Evolutionary conservation across 2,113 vertebrate genomes (phyloP).

Genomic region (Talpa occidentalis): DNA sequence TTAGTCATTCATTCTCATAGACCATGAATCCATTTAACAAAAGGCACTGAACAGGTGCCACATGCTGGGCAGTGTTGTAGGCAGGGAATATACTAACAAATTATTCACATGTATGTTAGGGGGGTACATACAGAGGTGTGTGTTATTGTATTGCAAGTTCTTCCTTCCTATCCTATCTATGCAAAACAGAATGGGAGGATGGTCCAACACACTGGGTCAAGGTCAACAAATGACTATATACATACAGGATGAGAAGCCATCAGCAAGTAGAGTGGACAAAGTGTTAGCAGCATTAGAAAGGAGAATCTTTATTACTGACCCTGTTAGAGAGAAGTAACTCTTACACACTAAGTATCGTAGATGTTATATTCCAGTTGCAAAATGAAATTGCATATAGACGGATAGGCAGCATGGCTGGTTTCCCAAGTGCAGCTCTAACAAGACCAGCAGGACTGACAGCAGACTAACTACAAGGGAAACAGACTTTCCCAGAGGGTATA

Average conservation of each 20-base stretch:
- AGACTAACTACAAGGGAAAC: neutral
- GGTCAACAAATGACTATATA: neutral
- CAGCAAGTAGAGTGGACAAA: neutral
- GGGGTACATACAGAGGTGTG: neutral
- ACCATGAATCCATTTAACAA: neutral
- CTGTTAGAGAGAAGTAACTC: neutral
- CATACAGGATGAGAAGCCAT: neutral
- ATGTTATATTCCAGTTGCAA: neutral
- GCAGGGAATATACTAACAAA: neutral
- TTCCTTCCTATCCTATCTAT: neutral
- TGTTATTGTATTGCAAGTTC: neutral
- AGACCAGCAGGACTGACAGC: neutral
- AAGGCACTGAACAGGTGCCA: neutral
- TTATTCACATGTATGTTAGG: neutral
- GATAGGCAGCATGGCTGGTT: neutral
- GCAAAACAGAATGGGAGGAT: neutral
- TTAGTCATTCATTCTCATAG: constrained; percentile 11
- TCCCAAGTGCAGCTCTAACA: neutral
- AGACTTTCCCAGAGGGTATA: neutral
- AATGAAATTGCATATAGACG: neutral
- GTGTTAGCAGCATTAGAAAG: neutral
- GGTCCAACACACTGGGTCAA: neutral
- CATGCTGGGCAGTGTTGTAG: neutral
- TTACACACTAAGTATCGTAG: neutral
- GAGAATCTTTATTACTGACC: neutral